A percentile compares a stretch with the other conserved stretches of the same genome.
phyloP scores from a whole-genome alignment of 2,888 invertebrate species.

The Thereva unica region DNA sequence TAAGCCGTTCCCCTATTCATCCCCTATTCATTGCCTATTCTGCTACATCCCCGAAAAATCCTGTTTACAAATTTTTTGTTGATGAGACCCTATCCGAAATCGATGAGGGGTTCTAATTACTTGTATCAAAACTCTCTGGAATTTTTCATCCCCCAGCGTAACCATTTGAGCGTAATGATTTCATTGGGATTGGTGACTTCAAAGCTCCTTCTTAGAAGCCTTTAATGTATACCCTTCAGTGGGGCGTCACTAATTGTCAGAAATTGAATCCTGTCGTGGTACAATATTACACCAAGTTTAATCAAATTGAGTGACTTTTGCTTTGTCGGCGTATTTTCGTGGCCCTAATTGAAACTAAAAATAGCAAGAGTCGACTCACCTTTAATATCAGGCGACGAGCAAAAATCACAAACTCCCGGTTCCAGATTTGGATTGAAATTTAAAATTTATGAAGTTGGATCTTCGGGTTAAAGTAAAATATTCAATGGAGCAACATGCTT shows the following conservation, averaged over 20 bases:
- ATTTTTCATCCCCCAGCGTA: not conserved
- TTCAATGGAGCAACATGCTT: too few species aligned
- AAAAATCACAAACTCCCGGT: too few species aligned
- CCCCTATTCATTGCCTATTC: not conserved
- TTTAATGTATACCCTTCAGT: conserved; percentile 13
- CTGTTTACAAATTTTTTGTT: not conserved
- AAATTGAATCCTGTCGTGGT: not conserved
- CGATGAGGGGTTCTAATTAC: conserved; percentile 19
- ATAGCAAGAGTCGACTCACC: too few species aligned
- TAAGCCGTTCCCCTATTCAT: not conserved
- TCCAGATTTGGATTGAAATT: too few species aligned
- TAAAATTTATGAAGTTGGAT: too few species aligned
- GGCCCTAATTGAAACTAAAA: not conserved
- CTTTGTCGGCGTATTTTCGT: not conserved
- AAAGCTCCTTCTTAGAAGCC: conserved; percentile 7
- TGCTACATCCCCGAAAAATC: not conserved
- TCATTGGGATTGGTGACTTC: not conserved
- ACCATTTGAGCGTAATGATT: too few species aligned
- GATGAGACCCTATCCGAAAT: conserved; percentile 2
- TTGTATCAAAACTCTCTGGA: not conserved
- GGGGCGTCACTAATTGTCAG: conserved; percentile 15
- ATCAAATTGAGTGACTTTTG: conserved; percentile 24
- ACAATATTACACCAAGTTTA: conserved; percentile 2
- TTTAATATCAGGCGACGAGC: too few species aligned
- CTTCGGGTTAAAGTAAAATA: too few species aligned